Evolutionary conservation across 2,797 vertebrate genomes (phyloP).

Genomic region (Sebastes umbrosus): DNA sequence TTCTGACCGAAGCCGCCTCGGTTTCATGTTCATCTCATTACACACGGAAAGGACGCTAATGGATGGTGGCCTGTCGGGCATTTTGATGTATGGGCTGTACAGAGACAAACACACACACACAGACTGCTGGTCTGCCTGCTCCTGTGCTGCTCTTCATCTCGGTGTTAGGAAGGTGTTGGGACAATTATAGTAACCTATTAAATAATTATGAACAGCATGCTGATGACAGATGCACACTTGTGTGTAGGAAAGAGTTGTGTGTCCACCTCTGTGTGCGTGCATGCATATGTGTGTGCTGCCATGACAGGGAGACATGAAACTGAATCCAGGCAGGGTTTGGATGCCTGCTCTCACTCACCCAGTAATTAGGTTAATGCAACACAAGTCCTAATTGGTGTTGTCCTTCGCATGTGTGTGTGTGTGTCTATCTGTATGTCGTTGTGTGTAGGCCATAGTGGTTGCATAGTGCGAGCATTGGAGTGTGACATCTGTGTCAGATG

Average conservation of each 20-base stretch:
- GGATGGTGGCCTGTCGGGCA: constrained; percentile 25
- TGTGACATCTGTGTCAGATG: constrained; percentile 75
- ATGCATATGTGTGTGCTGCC: constrained; percentile 9
- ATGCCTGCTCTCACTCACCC: constrained; percentile 53
- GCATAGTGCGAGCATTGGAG: constrained; percentile 27
- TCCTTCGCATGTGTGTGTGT: constrained; percentile 12
- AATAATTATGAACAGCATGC: constrained; percentile 67
- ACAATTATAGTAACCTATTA: constrained; percentile 61
- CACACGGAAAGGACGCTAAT: constrained; percentile 42
- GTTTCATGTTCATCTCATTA: constrained; percentile 62
- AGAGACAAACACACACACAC: background rate
- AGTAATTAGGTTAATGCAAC: constrained; percentile 86
- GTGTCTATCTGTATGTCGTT: constrained; percentile 3
- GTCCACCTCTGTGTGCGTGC: background rate
- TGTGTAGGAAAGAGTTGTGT: constrained; percentile 24
- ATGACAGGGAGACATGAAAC: constrained; percentile 63
- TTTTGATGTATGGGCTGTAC: constrained; percentile 40
- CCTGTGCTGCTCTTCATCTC: background rate
- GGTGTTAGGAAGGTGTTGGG: constrained; percentile 58
- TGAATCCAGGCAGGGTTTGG: constrained; percentile 53
- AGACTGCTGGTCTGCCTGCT: background rate
- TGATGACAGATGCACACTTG: constrained; percentile 64
- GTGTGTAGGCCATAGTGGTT: constrained; percentile 15
- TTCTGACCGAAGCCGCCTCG: constrained; percentile 5
- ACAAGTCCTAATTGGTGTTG: constrained; percentile 67